phyloP scores from a whole-genome alignment of 2,888 invertebrate genomes.

The Crossocerus cetratus region DNA sequence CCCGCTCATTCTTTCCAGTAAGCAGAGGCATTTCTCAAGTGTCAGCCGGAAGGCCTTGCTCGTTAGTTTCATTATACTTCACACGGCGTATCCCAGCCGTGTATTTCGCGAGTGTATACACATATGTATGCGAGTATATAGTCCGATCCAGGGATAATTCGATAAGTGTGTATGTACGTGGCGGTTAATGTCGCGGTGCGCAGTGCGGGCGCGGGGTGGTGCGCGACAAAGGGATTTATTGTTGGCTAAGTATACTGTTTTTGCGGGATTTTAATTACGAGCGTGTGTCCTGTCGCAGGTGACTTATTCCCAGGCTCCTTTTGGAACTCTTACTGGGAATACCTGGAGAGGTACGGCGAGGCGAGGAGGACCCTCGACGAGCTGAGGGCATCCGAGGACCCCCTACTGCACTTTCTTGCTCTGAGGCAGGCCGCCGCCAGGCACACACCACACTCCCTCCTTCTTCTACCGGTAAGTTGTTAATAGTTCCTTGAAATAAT shows the following conservation, averaged over 20 bases:
- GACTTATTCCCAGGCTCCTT: conserved; percentile 83
- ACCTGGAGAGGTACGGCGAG: conserved; percentile 81
- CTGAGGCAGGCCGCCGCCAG: conserved; percentile 83
- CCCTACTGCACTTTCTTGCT: conserved; percentile 83
- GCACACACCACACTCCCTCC: conserved; percentile 81
- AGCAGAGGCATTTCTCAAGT: no score
- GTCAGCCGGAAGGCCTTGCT: no score
- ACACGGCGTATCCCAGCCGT: no score
- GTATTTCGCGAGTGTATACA: no score
- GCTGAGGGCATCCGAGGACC: conserved; percentile 82
- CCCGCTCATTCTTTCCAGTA: no score
- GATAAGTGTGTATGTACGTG: no score
- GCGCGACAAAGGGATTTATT: conserved; percentile 1
- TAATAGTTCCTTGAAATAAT: conserved; percentile 24
- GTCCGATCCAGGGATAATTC: no score
- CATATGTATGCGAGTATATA: no score
- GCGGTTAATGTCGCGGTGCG: no score
- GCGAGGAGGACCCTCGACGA: conserved; percentile 82
- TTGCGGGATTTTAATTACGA: conserved; percentile 33
- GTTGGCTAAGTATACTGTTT: not conserved
- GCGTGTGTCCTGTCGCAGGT: conserved; percentile 61
- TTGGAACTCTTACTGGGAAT: conserved; percentile 83
- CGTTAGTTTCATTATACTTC: no score
- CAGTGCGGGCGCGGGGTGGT: no score
- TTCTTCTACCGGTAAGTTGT: conserved; percentile 84